phyloP scores from a whole-genome alignment of 2,888 invertebrate species.

The Acrocyrtus sp. region DNA sequence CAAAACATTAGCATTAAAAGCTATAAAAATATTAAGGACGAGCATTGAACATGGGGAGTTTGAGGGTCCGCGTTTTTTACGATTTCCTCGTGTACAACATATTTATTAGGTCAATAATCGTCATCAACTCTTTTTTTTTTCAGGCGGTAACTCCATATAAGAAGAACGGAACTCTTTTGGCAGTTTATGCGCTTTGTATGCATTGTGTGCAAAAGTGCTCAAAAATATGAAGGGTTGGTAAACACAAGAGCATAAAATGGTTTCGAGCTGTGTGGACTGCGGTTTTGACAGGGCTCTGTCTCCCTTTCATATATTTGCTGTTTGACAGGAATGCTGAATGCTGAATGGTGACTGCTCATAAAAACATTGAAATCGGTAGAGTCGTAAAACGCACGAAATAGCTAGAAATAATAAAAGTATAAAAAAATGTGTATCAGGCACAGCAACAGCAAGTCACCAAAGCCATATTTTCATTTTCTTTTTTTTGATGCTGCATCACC shows the following conservation, averaged over 20 bases:
- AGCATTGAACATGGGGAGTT: too few species aligned
- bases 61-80: conserved; percentile 40
- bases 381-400: conserved; percentile 49
- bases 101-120: conserved; percentile 54
- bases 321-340: conserved; percentile 25
- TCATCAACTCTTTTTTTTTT: conserved; percentile 49
- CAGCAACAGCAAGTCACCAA: too few species aligned
- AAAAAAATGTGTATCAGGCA: too few species aligned
- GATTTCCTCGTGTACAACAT: conserved; percentile 49
- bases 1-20: too few species aligned
- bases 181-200: background rate
- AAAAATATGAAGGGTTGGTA: conserved; percentile 47
- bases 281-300: conserved; percentile 48
- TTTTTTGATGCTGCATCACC: too few species aligned
- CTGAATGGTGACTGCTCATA: too few species aligned
- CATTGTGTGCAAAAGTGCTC: conserved; percentile 16
- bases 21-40: too few species aligned
- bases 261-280: conserved; percentile 39
- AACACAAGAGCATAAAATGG: conserved; percentile 39
- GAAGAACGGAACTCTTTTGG: too few species aligned
- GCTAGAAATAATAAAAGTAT: too few species aligned
- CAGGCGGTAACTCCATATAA: too few species aligned
- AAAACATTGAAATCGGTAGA: too few species aligned
- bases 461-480: too few species aligned
- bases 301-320: conserved; percentile 31